phyloP scores from a whole-genome alignment of 2,888 invertebrate species.

The Dasysyrphus tricinctus region DNA sequence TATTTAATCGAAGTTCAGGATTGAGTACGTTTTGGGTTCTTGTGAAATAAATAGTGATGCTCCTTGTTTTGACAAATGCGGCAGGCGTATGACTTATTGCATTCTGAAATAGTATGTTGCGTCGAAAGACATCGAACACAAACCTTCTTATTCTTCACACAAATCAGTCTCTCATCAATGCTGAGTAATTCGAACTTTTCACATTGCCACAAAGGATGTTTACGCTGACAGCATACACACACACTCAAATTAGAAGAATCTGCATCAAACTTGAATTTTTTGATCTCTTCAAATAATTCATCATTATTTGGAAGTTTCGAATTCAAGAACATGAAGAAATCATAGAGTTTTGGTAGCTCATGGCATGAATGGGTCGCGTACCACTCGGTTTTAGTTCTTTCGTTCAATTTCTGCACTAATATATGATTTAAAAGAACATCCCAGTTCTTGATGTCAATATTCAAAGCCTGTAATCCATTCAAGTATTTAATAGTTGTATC shows the following conservation, averaged over 20 bases:
- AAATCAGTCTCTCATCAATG: neutral
- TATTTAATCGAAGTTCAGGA: neutral
- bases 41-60: slow-evolving; percentile 8
- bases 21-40: neutral
- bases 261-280: neutral
- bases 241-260: neutral
- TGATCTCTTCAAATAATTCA: neutral
- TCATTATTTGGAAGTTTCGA: neutral
- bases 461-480: neutral
- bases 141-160: neutral
- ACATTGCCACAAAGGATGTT: slow-evolving; percentile 12
- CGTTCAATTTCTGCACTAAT: neutral
- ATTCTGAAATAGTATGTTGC: neutral
- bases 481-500: neutral
- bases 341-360: neutral
- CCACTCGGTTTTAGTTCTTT: slow-evolving; percentile 1
- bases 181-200: neutral
- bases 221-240: neutral
- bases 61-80: neutral
- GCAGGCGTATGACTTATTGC: neutral
- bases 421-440: slow-evolving; percentile 6
- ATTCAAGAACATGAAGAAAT: neutral
- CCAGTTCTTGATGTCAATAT: slow-evolving; percentile 6
- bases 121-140: slow-evolving; percentile 7
- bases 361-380: neutral